Conservation (phyloP, 1,140 invertebrate genomes). For the Drosophila virilis region DNA sequence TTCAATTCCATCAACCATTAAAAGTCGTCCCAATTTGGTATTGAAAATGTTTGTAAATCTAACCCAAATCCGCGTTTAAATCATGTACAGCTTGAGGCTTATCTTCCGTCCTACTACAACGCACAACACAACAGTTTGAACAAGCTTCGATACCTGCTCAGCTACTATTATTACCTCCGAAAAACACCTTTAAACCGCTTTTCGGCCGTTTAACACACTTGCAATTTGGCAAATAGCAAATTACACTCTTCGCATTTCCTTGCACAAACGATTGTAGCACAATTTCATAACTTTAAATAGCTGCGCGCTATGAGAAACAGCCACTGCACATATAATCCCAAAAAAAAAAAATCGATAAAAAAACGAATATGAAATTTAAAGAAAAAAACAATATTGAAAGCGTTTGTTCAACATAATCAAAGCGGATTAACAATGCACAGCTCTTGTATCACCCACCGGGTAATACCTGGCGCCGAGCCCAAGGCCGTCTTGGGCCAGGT, state of each 20-base stretch:
- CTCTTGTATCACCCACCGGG: constrained; percentile 50
- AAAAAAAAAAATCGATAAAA: too few relatives aligned
- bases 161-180: background rate
- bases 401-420: background rate
- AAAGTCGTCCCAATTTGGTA: too few relatives aligned
- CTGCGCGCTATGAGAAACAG: background rate
- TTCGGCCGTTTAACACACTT: background rate
- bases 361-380: too few relatives aligned
- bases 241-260: constrained; percentile 4
- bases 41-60: too few relatives aligned
- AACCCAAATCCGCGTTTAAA: background rate
- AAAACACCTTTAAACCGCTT: background rate
- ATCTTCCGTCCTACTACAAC: too few relatives aligned
- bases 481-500: background rate
- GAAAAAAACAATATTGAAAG: background rate
- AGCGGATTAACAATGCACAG: constrained; percentile 10
- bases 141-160: background rate
- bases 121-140: too few relatives aligned
- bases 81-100: too few relatives aligned
- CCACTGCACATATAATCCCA: too few relatives aligned
- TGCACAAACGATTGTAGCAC: background rate
- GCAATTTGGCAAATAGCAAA: constrained; percentile 10
- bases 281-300: constrained; percentile 14
- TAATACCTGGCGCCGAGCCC: too few relatives aligned
- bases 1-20: too few relatives aligned